These are phyloP conservation scores for Prunella himalayana DNA, from an alignment of 2,113 vertebrate genomes.

Conservation along the genomic window DNA sequence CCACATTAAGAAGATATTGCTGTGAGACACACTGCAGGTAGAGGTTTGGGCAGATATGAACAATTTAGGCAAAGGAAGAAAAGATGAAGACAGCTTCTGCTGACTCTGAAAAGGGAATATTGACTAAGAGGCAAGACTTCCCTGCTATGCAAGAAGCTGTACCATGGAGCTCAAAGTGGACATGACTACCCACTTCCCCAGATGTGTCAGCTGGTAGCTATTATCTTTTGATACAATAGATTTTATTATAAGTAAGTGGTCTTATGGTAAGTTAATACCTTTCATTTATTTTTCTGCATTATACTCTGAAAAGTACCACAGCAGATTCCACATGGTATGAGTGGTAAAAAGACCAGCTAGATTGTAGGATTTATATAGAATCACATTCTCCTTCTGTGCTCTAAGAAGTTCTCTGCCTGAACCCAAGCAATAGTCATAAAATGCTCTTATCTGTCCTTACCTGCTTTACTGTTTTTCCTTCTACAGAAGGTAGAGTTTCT, in stretches of 20 bases:
- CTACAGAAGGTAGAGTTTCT: background rate
- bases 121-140: background rate
- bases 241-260: background rate
- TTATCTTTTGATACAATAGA: background rate
- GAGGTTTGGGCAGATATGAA: conserved; percentile 1
- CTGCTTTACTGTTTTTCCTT: background rate
- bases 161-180: background rate
- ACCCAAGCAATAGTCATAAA: background rate
- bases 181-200: background rate
- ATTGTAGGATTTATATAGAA: background rate
- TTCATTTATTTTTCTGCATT: conserved; percentile 5
- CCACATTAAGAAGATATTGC: background rate
- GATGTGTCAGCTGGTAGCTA: background rate
- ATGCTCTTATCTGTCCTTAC: background rate
- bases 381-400: background rate
- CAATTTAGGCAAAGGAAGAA: conserved; percentile 31
- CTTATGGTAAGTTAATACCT: background rate
- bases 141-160: background rate
- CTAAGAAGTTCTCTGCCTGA: background rate
- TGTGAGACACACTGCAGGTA: background rate
- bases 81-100: background rate
- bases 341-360: background rate
- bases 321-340: background rate
- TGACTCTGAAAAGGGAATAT: background rate
- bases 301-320: background rate